Conservation (phyloP, 1,140 invertebrate genomes). For the Drosophila simulans region DNA sequence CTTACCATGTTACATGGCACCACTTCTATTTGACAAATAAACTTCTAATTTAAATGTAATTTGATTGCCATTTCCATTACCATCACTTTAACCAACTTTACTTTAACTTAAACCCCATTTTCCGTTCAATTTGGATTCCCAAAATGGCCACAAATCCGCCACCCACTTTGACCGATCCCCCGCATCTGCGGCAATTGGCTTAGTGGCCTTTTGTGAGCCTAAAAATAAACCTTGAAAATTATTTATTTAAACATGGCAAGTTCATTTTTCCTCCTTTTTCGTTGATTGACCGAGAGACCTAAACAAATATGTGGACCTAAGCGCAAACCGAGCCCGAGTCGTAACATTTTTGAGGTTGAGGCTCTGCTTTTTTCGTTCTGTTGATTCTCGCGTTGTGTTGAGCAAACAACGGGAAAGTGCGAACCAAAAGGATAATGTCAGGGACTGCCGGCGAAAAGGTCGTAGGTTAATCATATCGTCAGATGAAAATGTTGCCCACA, state of each 20-base stretch:
- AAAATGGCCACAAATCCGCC: slow-evolving; percentile 12
- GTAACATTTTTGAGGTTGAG: slow-evolving; percentile 29
- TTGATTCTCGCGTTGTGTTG: slow-evolving; percentile 29
- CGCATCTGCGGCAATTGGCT: slow-evolving; percentile 24
- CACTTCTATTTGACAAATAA: too few relatives aligned
- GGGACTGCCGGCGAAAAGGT: slow-evolving; percentile 49
- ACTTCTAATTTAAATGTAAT: background rate
- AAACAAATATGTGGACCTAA: slow-evolving; percentile 47
- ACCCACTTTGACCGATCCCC: background rate
- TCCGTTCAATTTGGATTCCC: slow-evolving; percentile 13
- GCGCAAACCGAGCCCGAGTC: slow-evolving; percentile 6
- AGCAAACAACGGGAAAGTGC: slow-evolving; percentile 51
- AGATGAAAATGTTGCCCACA: slow-evolving; percentile 6
- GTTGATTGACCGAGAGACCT: slow-evolving; percentile 36
- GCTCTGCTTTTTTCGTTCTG: slow-evolving; percentile 6
- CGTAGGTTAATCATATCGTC: slow-evolving; percentile 22
- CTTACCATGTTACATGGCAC: too few relatives aligned
- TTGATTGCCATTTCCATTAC: background rate
- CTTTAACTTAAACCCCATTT: background rate
- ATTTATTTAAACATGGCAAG: slow-evolving; percentile 48
- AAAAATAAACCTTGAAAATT: slow-evolving; percentile 31
- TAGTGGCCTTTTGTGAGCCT: slow-evolving; percentile 28
- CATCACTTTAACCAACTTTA: too few relatives aligned
- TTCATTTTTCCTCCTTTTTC: slow-evolving; percentile 23
- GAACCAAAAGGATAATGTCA: slow-evolving; percentile 63